These are phyloP conservation scores for Synodontis membranacea DNA, from an alignment of 2,113 vertebrate species.

Conservation along the genomic window DNA sequence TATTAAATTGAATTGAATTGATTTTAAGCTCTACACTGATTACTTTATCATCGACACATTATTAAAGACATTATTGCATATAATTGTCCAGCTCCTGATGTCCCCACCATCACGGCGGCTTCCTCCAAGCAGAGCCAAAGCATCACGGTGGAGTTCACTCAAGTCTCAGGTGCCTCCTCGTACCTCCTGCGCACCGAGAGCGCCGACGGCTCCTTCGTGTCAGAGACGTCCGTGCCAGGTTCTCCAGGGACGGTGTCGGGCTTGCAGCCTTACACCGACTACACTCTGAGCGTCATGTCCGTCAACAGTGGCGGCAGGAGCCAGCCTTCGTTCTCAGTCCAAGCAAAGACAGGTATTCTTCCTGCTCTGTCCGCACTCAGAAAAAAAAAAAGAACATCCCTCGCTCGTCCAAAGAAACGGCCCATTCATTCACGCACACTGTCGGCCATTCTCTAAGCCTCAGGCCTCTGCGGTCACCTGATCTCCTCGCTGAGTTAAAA, in stretches of 20 bases:
- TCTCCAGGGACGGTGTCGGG: constrained; percentile 80
- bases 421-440: constrained; percentile 47
- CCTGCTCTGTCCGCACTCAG: constrained; percentile 12
- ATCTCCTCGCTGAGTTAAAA: constrained; percentile 60
- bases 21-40: no score
- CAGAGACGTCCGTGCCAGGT: constrained; percentile 72
- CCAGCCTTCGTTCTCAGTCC: constrained; percentile 77
- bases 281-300: constrained; percentile 82
- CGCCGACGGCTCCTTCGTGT: constrained; percentile 66
- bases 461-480: constrained; percentile 51
- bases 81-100: constrained; percentile 74
- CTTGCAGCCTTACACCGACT: constrained; percentile 80
- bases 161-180: constrained; percentile 69
- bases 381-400: background rate
- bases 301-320: constrained; percentile 77
- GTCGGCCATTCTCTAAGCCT: constrained; percentile 46
- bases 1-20: background rate
- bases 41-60: background rate
- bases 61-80: background rate
- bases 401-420: constrained; percentile 41
- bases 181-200: constrained; percentile 79
- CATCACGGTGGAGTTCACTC: constrained; percentile 81
- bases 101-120: constrained; percentile 75
- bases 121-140: constrained; percentile 85
- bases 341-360: constrained; percentile 83